These are phyloP conservation scores for Thecocarcelia acutangulata DNA, from an alignment of 2,888 invertebrate genomes.

Conservation along the genomic window DNA sequence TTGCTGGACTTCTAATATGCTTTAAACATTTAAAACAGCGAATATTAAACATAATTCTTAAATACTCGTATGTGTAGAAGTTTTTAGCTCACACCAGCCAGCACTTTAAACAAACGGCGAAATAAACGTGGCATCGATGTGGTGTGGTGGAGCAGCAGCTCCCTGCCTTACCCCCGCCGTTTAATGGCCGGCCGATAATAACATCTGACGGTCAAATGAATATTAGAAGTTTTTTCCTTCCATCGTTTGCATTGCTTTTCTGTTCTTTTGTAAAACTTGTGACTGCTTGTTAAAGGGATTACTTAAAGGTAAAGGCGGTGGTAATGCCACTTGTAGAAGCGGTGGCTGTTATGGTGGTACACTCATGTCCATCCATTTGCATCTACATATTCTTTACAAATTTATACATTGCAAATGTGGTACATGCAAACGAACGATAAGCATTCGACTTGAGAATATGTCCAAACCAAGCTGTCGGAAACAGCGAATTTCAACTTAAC, in stretches of 20 bases:
- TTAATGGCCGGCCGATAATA: slow-evolving; percentile 69
- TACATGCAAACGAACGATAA: slow-evolving; percentile 62
- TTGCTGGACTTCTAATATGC: no score
- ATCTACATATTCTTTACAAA: slow-evolving; percentile 38
- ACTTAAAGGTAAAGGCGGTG: slow-evolving; percentile 34
- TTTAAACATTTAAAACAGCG: not conserved
- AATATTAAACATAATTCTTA: slow-evolving; percentile 21
- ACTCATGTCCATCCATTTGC: slow-evolving; percentile 22
- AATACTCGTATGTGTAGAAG: slow-evolving; percentile 7
- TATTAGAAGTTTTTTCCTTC: slow-evolving; percentile 66
- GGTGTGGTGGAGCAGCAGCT: slow-evolving; percentile 1
- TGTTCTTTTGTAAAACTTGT: slow-evolving; percentile 39
- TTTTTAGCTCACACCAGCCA: not conserved
- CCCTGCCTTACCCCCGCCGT: slow-evolving; percentile 46
- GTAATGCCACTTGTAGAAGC: not conserved
- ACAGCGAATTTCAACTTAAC: slow-evolving; percentile 75
- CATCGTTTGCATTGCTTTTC: slow-evolving; percentile 48
- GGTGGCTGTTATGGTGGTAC: slow-evolving; percentile 13
- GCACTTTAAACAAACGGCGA: slow-evolving; percentile 7
- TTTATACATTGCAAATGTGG: slow-evolving; percentile 20
- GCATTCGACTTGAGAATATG: slow-evolving; percentile 75
- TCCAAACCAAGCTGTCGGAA: slow-evolving; percentile 76
- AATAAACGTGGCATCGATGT: slow-evolving; percentile 13
- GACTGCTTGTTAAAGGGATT: slow-evolving; percentile 43
- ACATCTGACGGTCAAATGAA: slow-evolving; percentile 74